Evolutionary conservation across 2,113 vertebrate genomes (phyloP).

Genomic region (Dissostichus mawsoni): DNA sequence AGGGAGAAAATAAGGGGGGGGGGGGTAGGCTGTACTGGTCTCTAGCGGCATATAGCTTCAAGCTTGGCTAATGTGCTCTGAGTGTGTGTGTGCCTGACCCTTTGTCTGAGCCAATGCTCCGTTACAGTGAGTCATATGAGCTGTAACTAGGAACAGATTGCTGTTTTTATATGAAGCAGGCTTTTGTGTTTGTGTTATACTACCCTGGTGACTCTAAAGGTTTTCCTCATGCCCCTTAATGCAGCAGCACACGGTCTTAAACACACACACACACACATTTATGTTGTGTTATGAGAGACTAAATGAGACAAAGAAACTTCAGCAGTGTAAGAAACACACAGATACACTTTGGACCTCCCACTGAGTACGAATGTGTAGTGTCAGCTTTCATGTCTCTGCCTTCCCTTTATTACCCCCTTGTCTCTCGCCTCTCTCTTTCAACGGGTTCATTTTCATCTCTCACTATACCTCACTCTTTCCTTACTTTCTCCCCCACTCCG

Average conservation of each 20-base stretch:
- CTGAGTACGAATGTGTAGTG: conserved; percentile 52
- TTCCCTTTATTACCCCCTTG: conserved; percentile 61
- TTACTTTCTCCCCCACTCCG: not conserved
- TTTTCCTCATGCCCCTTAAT: conserved; percentile 3
- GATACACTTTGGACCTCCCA: conserved; percentile 52
- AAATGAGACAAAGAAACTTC: conserved; percentile 66
- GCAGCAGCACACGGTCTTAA: conserved; percentile 3
- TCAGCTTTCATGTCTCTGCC: conserved; percentile 56
- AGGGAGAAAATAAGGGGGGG: conserved; percentile 35
- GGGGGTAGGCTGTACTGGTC: conserved; percentile 14
- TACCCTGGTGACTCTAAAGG: conserved; percentile 22
- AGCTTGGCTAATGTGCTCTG: conserved; percentile 31
- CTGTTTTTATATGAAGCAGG: conserved; percentile 41
- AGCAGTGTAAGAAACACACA: conserved; percentile 43
- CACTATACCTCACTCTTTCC: conserved; percentile 3
- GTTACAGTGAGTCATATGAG: conserved; percentile 43
- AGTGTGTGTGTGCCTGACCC: conserved; percentile 27
- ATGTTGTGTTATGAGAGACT: conserved; percentile 19
- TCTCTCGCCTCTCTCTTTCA: conserved; percentile 53
- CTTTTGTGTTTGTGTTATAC: not conserved
- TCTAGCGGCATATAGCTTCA: conserved; percentile 35
- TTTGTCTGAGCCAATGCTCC: conserved; percentile 27
- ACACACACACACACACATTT: conserved; percentile 17
- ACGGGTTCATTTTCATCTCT: conserved; percentile 58
- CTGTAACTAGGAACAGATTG: conserved; percentile 53